Percentiles rank a stretch among this genome's conserved stretches.
Conservation (phyloP, 64 coral and sea anemone species). For the Montipora efflorescens region DNA sequence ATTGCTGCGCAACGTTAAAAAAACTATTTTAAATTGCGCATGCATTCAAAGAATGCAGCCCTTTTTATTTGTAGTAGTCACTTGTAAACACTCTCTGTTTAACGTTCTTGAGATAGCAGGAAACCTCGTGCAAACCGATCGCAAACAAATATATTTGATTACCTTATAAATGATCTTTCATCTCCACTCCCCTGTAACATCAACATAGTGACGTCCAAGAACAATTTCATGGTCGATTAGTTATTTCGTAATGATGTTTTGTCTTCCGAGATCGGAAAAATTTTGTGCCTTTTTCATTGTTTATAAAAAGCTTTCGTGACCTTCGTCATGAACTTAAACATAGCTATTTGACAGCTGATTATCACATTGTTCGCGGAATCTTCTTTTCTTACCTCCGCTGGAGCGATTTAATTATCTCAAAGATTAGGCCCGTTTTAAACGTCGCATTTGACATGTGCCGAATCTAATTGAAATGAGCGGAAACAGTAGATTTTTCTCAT, state of each 20-base stretch:
- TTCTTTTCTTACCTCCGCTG: background rate
- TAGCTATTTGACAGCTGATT: background rate
- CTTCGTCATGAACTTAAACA: constrained; percentile 24
- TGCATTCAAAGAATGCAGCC: background rate
- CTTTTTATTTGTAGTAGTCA: constrained; percentile 1
- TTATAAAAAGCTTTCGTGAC: background rate
- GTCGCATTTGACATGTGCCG: too few relatives aligned
- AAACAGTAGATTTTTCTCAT: too few relatives aligned
- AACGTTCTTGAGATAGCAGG: background rate
- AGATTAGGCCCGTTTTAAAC: background rate
- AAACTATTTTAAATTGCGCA: background rate
- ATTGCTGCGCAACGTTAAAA: too few relatives aligned
- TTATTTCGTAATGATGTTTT: background rate
- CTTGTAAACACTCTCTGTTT: constrained; percentile 8
- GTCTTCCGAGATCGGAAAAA: background rate
- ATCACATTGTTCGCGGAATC: background rate
- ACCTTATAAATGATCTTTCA: background rate
- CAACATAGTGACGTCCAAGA: background rate
- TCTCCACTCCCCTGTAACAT: too few relatives aligned
- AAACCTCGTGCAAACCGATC: background rate
- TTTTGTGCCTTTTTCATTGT: background rate
- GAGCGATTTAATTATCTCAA: background rate
- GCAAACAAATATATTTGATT: constrained; percentile 27
- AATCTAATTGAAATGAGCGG: too few relatives aligned
- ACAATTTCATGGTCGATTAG: background rate